These are phyloP conservation scores for Microcebus lehilahytsara DNA, from an alignment of 2,113 vertebrate genomes.

Conservation along the genomic window DNA sequence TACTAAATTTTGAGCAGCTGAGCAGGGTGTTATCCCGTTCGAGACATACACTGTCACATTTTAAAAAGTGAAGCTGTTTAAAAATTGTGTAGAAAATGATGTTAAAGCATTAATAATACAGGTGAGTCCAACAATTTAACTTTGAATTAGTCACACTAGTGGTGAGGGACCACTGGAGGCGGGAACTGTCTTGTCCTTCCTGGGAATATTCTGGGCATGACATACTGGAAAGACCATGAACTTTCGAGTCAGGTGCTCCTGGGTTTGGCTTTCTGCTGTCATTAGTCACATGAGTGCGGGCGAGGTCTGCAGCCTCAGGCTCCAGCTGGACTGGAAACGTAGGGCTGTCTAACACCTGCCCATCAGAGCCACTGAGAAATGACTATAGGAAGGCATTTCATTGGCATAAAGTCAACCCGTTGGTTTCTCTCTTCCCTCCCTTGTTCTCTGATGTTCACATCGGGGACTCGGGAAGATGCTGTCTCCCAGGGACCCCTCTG, in stretches of 20 bases:
- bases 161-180: rapidly evolving
- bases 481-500: rapidly evolving
- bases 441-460: not conserved
- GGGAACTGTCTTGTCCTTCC: not conserved
- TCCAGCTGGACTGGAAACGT: rapidly evolving
- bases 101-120: not conserved
- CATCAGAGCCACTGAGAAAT: rapidly evolving
- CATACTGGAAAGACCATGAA: rapidly evolving
- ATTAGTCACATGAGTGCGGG: rapidly evolving
- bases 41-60: not conserved
- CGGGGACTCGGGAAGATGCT: too few species aligned
- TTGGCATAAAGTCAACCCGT: not conserved
- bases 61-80: not conserved
- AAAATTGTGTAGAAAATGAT: not conserved
- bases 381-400: rapidly evolving
- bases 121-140: not conserved
- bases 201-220: not conserved
- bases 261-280: not conserved
- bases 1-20: not conserved
- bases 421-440: not conserved
- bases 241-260: not conserved
- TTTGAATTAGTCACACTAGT: not conserved
- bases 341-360: rapidly evolving
- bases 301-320: not conserved
- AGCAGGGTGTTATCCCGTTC: not conserved